A percentile compares a stretch with the other conserved stretches of the same genome.
These are phyloP conservation scores for Cochlearius cochlearius DNA, from an alignment of 2,113 vertebrate genomes.

Conservation along the genomic window DNA sequence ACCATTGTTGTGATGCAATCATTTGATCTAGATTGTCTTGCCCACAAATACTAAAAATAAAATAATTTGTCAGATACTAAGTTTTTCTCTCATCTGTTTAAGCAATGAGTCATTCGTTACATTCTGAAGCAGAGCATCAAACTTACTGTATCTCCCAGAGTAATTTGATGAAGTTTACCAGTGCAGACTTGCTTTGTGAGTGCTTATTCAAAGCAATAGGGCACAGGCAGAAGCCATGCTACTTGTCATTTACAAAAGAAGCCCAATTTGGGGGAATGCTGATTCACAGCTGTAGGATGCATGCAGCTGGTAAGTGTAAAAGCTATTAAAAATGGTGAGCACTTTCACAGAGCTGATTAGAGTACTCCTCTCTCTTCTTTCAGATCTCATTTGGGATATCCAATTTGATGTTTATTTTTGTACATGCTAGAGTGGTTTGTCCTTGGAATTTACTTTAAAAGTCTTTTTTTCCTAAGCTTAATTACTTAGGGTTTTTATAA, in stretches of 20 bases:
- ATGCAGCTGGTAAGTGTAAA: constrained; percentile 12
- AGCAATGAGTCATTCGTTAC: background rate
- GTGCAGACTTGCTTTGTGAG: background rate
- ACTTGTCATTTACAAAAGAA: constrained; percentile 11
- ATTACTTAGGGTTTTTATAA: background rate
- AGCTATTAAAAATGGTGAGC: constrained; percentile 38
- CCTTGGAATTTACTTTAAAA: constrained; percentile 33
- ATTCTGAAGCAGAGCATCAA: background rate
- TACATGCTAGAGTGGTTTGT: background rate
- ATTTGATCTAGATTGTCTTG: background rate
- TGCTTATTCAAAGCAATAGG: background rate
- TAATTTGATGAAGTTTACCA: background rate
- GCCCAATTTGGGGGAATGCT: background rate
- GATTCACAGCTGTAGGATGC: constrained; percentile 20
- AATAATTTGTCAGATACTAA: background rate
- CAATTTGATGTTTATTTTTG: constrained; percentile 24
- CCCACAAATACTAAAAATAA: background rate
- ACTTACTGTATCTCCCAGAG: background rate
- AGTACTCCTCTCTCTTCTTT: constrained; percentile 2
- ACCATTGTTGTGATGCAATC: background rate
- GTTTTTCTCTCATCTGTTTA: background rate
- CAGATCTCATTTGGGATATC: background rate
- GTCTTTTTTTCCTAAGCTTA: background rate
- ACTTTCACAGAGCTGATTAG: constrained; percentile 32
- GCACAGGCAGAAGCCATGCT: background rate